phyloP scores from a whole-genome alignment of 2,797 vertebrate species.

The Syndactyla subalaris region DNA sequence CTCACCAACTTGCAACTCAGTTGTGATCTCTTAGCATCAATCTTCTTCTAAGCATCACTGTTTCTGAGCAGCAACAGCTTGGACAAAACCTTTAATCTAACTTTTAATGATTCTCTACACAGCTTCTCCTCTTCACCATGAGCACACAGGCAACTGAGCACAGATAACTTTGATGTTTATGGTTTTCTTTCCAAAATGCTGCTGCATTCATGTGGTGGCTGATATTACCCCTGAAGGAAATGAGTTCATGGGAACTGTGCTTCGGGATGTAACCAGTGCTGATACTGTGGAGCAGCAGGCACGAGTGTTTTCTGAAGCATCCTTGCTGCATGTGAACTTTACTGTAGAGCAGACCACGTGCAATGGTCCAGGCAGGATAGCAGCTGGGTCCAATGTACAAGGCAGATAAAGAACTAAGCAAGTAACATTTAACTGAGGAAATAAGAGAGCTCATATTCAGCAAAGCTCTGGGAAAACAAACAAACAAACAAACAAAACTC shows the following conservation, averaged over 20 bases:
- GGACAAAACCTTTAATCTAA: background rate
- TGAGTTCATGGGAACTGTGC: fast-evolving
- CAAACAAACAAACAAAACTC: no score
- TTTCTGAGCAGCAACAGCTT: background rate
- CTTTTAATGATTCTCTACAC: background rate
- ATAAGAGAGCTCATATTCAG: background rate
- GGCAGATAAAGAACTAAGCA: background rate
- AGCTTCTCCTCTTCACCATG: background rate
- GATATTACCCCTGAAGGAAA: background rate
- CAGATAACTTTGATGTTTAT: background rate
- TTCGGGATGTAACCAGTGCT: background rate
- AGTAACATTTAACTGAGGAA: background rate
- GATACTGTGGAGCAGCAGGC: background rate
- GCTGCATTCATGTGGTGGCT: background rate
- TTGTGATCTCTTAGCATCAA: background rate
- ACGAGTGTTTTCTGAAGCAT: background rate
- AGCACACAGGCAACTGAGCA: fast-evolving
- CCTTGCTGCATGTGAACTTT: background rate
- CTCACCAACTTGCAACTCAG: fast-evolving
- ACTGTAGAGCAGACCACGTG: background rate
- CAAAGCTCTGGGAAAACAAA: background rate
- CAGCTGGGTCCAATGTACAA: background rate
- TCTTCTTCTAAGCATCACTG: background rate
- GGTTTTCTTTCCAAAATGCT: background rate
- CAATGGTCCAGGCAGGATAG: background rate